phyloP scores from a whole-genome alignment of 2,797 vertebrate species.

The Paguma larvata region DNA sequence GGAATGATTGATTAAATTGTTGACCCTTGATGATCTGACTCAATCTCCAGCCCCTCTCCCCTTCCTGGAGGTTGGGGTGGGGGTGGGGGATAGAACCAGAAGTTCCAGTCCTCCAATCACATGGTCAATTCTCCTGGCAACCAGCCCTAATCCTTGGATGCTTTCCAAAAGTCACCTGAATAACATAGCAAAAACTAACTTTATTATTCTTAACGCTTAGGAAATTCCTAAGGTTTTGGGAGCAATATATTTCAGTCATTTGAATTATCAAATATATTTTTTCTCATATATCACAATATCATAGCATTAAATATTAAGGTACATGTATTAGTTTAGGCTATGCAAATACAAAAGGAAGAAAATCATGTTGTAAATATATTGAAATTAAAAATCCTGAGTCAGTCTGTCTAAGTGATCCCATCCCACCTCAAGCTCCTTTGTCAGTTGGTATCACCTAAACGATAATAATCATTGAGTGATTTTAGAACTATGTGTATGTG shows the following conservation, averaged over 20 bases:
- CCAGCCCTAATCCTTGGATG: not conserved
- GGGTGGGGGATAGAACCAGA: not conserved
- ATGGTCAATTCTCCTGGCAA: not conserved
- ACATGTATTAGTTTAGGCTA: not conserved
- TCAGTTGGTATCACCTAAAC: not conserved
- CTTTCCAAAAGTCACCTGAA: not conserved
- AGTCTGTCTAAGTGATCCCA: not conserved
- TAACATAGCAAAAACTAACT: not conserved
- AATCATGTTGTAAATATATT: not conserved
- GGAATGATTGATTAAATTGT: not conserved
- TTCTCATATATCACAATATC: not conserved
- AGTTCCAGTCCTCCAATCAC: not conserved
- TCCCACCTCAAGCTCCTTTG: not conserved
- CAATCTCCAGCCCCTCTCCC: not conserved
- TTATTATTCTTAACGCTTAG: not conserved
- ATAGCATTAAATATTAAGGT: not conserved
- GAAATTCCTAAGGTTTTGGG: not conserved
- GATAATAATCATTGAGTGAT: not conserved
- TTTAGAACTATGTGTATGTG: not conserved
- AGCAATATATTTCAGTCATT: not conserved
- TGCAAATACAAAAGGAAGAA: not conserved
- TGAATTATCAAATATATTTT: not conserved
- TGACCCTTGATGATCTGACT: not conserved
- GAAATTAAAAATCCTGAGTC: conserved; percentile 23
- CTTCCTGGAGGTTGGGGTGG: not conserved